phyloP scores from a whole-genome alignment of 2,113 vertebrate genomes.

The Macroglossus sobrinus region DNA sequence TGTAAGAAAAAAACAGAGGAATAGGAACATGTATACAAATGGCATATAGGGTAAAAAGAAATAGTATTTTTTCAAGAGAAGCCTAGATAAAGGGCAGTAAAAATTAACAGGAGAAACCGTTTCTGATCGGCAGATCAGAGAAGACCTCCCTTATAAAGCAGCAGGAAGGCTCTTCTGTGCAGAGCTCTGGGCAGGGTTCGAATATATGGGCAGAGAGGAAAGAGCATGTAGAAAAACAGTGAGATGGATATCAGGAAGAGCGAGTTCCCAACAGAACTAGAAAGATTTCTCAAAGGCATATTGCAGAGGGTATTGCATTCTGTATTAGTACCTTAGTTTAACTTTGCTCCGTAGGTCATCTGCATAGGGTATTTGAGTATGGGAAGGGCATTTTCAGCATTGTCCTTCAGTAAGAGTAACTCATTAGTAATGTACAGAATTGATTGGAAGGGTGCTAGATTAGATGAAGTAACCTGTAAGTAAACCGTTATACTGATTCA shows the following conservation, averaged over 20 bases:
- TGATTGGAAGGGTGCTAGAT: not conserved
- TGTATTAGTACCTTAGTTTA: not conserved
- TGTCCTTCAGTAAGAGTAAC: not conserved
- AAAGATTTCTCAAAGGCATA: not conserved
- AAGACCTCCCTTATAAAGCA: not conserved
- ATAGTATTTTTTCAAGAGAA: not conserved
- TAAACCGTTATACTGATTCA: not conserved
- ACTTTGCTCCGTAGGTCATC: not conserved
- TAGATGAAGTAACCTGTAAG: not conserved
- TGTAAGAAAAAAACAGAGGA: not conserved
- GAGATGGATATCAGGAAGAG: not conserved
- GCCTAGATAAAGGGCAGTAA: not conserved
- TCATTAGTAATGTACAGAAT: not conserved
- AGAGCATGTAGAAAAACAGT: not conserved
- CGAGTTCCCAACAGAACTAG: not conserved
- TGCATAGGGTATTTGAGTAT: not conserved
- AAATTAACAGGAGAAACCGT: not conserved
- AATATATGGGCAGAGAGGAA: not conserved
- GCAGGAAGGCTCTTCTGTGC: not conserved
- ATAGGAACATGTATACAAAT: not conserved
- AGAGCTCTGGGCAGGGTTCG: not conserved
- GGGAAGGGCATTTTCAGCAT: not conserved
- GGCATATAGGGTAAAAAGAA: not conserved
- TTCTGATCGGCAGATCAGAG: not conserved
- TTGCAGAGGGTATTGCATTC: not conserved